Base-by-base conservation (phyloP, 2,797 vertebrate genomes). In the Sebastes vulpes region DNA sequence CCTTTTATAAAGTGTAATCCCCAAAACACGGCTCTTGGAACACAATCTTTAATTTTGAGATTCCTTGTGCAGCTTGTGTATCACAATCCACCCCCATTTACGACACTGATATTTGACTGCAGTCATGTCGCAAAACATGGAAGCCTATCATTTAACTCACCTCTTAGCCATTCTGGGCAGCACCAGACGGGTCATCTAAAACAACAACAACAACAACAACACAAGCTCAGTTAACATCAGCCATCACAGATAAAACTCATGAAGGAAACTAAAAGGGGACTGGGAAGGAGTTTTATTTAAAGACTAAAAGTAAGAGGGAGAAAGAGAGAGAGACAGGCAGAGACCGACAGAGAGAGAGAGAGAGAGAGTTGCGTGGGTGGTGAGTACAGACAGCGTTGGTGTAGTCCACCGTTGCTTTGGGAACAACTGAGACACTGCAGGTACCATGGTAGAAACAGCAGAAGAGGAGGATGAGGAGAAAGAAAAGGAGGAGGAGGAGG, bases 131-230 rank as follows among this genome's bases (percentile, higher is more conserved):
- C 81, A 90, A 80, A 86, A 74, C 84, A 86, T 87, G 77, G 66
- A 86, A 72, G 75, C 67, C 54, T 2, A 20, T 64, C 29, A 74
- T 69, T 81, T 21, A 82, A 89, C 98, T 98, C 96, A 99, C 99
- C 98, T 98, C 91, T 96, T 94, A 84, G 95, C 94, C 99, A 99
- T 99, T 92, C 96, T 89, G 67, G 98, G 99, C 96, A 99, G 94
- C 88, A 99, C 97, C 94, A 99, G 77, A 25, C 91, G 97, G 91
- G 98, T 99, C 98, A 99, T 98, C 99, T 99, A 83, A 16, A 69
- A 95, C 46, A 50, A n/a, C 46, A 61, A 65, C 11, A 79, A 21
- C 25, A 25, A 25, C 9, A 63, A 65, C 11, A 79, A 20, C 25
- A 84, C 7, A 72, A 58, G 52, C 35, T 79, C 20, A 54, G 50